Evolutionary conservation across 2,113 vertebrate species (phyloP), one percentile per base, ranked within the genome.

Genomic region (Neodon shergylaensis): DNA sequence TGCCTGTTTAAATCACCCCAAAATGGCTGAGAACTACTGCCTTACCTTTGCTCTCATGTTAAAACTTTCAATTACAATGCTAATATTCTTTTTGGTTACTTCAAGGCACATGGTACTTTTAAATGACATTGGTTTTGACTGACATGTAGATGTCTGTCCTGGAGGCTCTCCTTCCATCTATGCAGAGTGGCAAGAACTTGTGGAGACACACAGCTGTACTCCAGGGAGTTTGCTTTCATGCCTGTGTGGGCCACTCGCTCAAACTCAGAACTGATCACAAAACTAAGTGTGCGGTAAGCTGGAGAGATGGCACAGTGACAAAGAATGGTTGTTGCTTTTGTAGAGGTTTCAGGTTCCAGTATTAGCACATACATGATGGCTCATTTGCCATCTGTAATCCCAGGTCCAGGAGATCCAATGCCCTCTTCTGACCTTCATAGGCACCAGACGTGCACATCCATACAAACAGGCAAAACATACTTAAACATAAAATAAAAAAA

Each of bases 191-290:
- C 26, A 42, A 52, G 65, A 78, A 89, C 28, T 63, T n/a, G 13
- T 52, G 1, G 21, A 33, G 21, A 49, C 3, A 16, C 14, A 9
- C 6, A 11, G 42, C 91, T 93, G 54, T 42, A 73, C 14, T 22
- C 5, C 31, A 24, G 74, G 19, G 31, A 73, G 24, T 1, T 47
- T 73, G 44, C 39, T 44, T 82, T 63, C 70, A 26, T 44, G 11
- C 26, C 19, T 93, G 31, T 24, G 84, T 78, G 61, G 24, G 73
- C 61, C 31, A 76, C 19, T 44, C 70, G 92, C 26, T 65, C 33
- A 72, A 85, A 68, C 54, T 92, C 86, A 96, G 47, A 96, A 92
- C 7, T 88, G 14, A 79, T 86, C 78, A 42, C 22, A 94, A 91
- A 92, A 86, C 88, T 86, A 90, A 90, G 26, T 66, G 1, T 77